Base-by-base conservation (phyloP, 2,888 invertebrate species). In the Synanthedon vespiformis region DNA sequence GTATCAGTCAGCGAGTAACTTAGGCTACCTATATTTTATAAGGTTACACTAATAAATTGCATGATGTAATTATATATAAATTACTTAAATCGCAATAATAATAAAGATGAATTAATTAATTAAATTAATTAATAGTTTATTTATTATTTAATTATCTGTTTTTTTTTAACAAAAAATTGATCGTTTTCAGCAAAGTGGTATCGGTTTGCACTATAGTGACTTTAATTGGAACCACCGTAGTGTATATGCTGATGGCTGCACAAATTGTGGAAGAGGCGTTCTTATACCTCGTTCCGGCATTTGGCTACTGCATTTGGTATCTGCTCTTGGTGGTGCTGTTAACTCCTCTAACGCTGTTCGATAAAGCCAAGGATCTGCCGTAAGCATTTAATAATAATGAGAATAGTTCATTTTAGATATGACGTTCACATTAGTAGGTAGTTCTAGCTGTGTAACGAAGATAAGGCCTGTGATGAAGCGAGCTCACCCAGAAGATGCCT, bases 321-420 rank as follows among this genome's bases (percentile, higher is more conserved):
- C 68, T 92, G 44, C 78, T 92, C 22, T 89, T 93, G 13, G 89
- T 89, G 0, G 80, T 79, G 0, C 70, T 86, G 0, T 81, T 93
- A 62, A 88, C 89, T 10, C 92, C 92, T 0, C 73, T 90, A 2
- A 88, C 90, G 70, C 91, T 92, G 86, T 84, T 92, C 14, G 92
- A 91, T 34, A 89, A 92, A 0, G 92, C 93, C 0, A 92, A 91
- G 67, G 92, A 93, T 68, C 92, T 93, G 69, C 89, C 91, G 93
- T 92, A 72, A 88, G 87, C 34, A 34, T 34, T 34, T 34, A 34
- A 6, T 10, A 34, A 34, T 8, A 34, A 34, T 34, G 10, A 34
- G 2, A 34, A 34, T 34, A 1, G 10, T 34, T 34, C 10, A 34
- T 34, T 34, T 34, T 3, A 34, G 34, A 34, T 34, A 34, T 34